Conservation (phyloP, 1,140 invertebrate species). For the Sipha flava region DNA sequence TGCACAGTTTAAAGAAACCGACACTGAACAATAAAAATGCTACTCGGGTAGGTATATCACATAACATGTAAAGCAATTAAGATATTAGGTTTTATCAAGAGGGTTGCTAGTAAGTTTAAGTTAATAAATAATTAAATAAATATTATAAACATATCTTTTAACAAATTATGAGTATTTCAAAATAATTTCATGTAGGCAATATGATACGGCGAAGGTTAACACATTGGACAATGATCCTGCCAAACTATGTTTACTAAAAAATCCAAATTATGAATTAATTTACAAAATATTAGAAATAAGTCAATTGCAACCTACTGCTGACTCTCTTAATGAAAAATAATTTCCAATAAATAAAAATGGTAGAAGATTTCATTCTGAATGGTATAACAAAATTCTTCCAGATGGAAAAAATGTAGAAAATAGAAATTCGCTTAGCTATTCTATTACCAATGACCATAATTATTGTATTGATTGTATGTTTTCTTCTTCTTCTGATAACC, state of each 20-base stretch:
- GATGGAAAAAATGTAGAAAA: background rate
- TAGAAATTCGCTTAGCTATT: background rate
- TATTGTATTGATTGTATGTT: background rate
- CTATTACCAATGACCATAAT: background rate
- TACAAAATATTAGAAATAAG: background rate
- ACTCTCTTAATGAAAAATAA: background rate
- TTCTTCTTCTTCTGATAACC: background rate
- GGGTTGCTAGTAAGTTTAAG: too few species aligned
- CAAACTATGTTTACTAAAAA: background rate
- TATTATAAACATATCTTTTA: too few species aligned
- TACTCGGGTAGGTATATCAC: too few species aligned
- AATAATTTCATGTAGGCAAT: too few species aligned
- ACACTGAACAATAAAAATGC: too few species aligned
- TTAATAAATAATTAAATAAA: too few species aligned
- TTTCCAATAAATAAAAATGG: background rate
- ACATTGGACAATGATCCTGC: background rate
- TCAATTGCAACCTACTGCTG: background rate
- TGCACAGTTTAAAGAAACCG: too few species aligned
- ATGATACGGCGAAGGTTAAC: too few species aligned
- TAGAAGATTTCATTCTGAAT: background rate
- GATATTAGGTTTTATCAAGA: too few species aligned
- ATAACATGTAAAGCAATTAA: too few species aligned
- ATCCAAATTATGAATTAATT: background rate
- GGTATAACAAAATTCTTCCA: background rate
- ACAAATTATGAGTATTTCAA: too few species aligned